phyloP scores from a whole-genome alignment of 2,888 invertebrate species.

The Platycnemis pennipes region DNA sequence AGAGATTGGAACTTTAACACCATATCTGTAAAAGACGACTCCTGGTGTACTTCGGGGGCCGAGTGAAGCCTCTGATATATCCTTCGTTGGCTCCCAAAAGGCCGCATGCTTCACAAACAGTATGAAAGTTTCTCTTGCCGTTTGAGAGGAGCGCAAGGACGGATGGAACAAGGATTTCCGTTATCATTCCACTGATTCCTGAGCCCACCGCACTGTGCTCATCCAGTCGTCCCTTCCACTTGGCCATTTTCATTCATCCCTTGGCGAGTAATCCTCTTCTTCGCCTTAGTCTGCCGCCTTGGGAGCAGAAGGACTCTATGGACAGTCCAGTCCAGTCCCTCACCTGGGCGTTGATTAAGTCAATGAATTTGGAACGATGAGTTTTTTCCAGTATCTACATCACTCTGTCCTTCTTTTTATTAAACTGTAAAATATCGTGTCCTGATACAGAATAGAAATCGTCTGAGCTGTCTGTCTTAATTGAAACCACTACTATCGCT shows the following conservation, averaged over 20 bases:
- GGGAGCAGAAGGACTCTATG: neutral
- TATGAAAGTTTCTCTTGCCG: too few relatives aligned
- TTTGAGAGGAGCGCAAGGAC: neutral
- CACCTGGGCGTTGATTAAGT: conserved; percentile 1
- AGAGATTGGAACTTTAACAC: too few relatives aligned
- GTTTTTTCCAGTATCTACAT: too few relatives aligned
- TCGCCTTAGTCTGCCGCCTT: neutral
- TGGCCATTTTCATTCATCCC: conserved; percentile 13
- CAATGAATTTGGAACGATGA: too few relatives aligned
- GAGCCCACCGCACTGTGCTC: neutral
- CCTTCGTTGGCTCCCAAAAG: neutral
- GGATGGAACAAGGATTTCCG: neutral
- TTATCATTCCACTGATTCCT: conserved; percentile 22
- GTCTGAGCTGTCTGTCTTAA: too few relatives aligned
- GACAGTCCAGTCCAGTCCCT: neutral
- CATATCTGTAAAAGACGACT: too few relatives aligned
- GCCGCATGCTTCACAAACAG: neutral
- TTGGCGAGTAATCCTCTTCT: neutral
- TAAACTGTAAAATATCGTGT: too few relatives aligned
- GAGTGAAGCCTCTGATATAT: neutral
- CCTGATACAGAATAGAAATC: too few relatives aligned
- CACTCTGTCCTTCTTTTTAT: too few relatives aligned
- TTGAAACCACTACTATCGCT: too few relatives aligned
- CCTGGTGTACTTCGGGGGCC: neutral
- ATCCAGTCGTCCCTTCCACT: neutral